Percentiles rank a stretch among this genome's conserved stretches.
phyloP scores from a whole-genome alignment of 2,113 vertebrate genomes.

The Chamaea fasciata region DNA sequence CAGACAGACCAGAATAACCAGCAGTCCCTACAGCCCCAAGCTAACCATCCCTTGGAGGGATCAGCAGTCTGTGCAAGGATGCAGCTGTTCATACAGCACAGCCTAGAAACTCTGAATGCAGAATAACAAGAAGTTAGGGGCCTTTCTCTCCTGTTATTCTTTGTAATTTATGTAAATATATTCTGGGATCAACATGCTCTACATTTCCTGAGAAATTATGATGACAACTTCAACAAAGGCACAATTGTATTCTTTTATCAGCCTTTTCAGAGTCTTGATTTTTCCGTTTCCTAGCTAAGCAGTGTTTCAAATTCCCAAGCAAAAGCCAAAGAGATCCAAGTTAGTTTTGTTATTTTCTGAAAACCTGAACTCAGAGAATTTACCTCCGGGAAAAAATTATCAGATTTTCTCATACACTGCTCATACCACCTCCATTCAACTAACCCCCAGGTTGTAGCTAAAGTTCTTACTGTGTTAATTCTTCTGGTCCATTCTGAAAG shows the following conservation, averaged over 20 bases:
- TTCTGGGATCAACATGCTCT: slow-evolving; percentile 19
- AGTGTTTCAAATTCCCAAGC: neutral
- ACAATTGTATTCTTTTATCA: neutral
- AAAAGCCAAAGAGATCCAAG: neutral
- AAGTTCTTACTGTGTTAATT: neutral
- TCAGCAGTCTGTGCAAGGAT: neutral
- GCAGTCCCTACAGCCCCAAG: neutral
- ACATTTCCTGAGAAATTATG: slow-evolving; percentile 1
- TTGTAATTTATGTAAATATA: slow-evolving; percentile 14
- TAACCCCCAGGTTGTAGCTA: neutral
- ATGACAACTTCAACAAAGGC: neutral
- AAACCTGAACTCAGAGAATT: neutral
- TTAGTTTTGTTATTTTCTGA: neutral
- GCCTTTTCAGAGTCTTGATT: neutral
- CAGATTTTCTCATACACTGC: neutral
- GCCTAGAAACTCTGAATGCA: neutral
- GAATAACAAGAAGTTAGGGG: neutral
- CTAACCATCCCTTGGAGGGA: neutral
- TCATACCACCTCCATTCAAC: neutral
- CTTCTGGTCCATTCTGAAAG: neutral
- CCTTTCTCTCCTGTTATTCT: neutral
- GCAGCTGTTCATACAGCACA: neutral
- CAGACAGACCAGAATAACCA: neutral
- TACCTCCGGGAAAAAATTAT: neutral
- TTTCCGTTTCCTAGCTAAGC: neutral